Base-by-base conservation (phyloP, 2,113 vertebrate genomes). In the Anarhynchus alexandrinus region DNA sequence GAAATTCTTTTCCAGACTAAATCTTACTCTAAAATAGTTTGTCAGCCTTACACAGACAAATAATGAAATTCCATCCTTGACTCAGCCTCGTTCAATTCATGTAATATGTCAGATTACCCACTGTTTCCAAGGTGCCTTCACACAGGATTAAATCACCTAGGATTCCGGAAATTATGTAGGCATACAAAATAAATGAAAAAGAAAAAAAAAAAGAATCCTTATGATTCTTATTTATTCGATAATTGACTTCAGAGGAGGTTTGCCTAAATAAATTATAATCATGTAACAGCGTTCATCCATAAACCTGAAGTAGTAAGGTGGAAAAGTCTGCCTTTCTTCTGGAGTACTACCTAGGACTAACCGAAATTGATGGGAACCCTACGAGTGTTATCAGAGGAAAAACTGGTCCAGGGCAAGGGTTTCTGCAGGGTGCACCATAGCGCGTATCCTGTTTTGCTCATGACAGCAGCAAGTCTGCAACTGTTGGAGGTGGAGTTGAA, bases 51-150 rank as follows among this genome's bases (percentile, higher is more conserved):
- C 89, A 26, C 9, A 88, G 82, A 64, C 74, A 95, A 95, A 88
- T 96, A 94, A 97, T 94, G 82, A 91, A 95, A 97, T 94, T 94
- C 80, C 34, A 69, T 85, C 84, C 71, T 95, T 93, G 91, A 90
- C 74, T 97, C 91, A 91, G 91, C 87, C 89, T 90, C 62, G 67
- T 94, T 96, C 87, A 91, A 95, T 96, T 94, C 93, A 91, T 49
- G 5, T 91, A 97, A 64, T 86, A 77, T 90, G 86, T 93, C 91
- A 94, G 78, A 93, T 96, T 97, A 96, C 47, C 74, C 74, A 23
- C 64, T 81, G 22, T 82, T 93, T 91, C 4, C 55, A 94, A 88
- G 73, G 74, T 95, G 55, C 71, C 72, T 81, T 94, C 93, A 80
- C 45, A 94, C 64, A 86, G 45, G 67, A 94, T 95, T 93, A 94